Evolutionary conservation across 2,797 vertebrate species (phyloP), one percentile per base, ranked within the genome.

Genomic region (Paratrypauchen microcephalus): DNA sequence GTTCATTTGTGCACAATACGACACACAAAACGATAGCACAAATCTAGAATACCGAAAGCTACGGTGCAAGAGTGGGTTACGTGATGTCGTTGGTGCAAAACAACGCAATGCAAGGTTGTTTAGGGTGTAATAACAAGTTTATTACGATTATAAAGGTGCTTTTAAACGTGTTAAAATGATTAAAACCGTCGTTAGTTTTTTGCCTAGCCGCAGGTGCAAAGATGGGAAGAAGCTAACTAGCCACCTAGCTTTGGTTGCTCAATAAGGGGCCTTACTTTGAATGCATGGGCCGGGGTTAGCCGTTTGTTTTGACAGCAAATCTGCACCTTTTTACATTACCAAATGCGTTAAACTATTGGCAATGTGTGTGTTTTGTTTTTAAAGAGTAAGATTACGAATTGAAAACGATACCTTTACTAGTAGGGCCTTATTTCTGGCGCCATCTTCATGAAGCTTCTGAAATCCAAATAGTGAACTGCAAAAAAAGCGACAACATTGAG

Each of bases 361-460:
- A 0, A 12, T 32, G 56, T 28, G 32, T 3, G 3, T 0, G 30
- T 19, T 55, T 18, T 57, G 65, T 60, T 69, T 66, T 75, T 55
- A 56, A 24, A 58, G 61, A 26, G 73, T 74, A 76, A 1, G 82
- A 72, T 75, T 50, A 52, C n/a, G 66, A 74, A 26, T 75, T 74
- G 72, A 57, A 80, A 80, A 68, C 4, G 71, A 76, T 90, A 98
- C 97, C 97, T 98, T 98, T 91, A 95, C 93, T 89, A 98, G 92
- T 89, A 98, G 94, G 96, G 96, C 96, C 96, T 97, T 97, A 94
- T 95, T 97, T 95, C 97, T 97, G 95, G 95, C 96, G 97, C 96
- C 97, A 98, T 98, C 96, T 98, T 98, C 97, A 95, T 95, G 96
- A 95, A 98, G 95, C 94, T 96, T 95, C 94, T 95, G 94, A 95